Evolutionary conservation across 2,888 invertebrate genomes (phyloP), one percentile per base, ranked within the genome.

Genomic region (Harpalus rufipes): DNA sequence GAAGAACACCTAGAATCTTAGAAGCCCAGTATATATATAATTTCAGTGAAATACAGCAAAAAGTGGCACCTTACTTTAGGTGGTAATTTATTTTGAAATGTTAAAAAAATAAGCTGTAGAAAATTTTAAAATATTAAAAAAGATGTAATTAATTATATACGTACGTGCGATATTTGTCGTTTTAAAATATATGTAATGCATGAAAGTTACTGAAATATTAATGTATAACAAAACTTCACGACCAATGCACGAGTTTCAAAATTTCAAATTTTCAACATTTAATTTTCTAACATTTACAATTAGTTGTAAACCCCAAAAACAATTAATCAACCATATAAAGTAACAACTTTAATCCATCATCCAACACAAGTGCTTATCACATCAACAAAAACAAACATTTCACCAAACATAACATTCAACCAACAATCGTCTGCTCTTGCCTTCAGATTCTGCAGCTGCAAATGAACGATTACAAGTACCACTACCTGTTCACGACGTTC

Each of bases 401-500:
- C 3, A 21, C 21, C 21, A 21, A 21, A 21, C 21, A 21, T n/a
- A n/a, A n/a, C n/a, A 21, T 21, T 0, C 18, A 21, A 61, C 8
- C 61, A 61, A 2, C 61, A 4, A 63, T 16, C 8, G 12, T 21
- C 44, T 82, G 56, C 39, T 81, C 84, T 87, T 85, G 87, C 88
- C 91, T 92, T 14, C 92, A 96, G 96, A 95, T 96, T 86, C 91
- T 96, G 84, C 95, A 96, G 89, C 92, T 96, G 14, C 95, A 96
- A 91, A 96, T 96, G 96, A 95, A 96, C 90, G 96, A 96, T 89
- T 96, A 96, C 91, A 95, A 95, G 89, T 96, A 96, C 89, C 96
- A 97, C 90, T 97, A 96, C 90, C 92, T 96, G 86, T 96, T 96
- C 88, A 96, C 96, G 25, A 95, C 95, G 78, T 93, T 95, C 89